Percentiles rank a stretch among this genome's conserved stretches.
These are phyloP conservation scores for Mylabris sibirica DNA, from an alignment of 2,888 invertebrate genomes.

Conservation along the genomic window DNA sequence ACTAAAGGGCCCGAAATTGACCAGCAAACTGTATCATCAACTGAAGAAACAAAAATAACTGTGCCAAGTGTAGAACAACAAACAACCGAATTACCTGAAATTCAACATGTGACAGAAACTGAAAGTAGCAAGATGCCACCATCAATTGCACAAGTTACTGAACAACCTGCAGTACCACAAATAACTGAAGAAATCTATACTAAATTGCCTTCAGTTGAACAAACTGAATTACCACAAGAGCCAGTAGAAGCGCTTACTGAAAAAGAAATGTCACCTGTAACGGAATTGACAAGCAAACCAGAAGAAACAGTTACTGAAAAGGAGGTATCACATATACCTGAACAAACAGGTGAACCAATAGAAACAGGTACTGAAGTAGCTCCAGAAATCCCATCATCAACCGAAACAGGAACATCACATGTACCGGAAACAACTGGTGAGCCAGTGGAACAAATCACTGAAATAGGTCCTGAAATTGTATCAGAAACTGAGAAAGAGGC, in stretches of 20 bases:
- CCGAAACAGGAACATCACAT: not conserved
- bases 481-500: not conserved
- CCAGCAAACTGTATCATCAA: conserved; percentile 1
- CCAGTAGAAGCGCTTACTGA: not conserved
- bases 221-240: conserved; percentile 24
- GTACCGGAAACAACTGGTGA: not conserved
- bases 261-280: not conserved
- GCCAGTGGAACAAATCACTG: not conserved
- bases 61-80: conserved; percentile 19
- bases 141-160: conserved; percentile 21
- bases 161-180: conserved; percentile 11
- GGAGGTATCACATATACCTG: conserved; percentile 8
- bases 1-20: conserved; percentile 45
- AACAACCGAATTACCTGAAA: conserved; percentile 21
- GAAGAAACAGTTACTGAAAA: conserved; percentile 15
- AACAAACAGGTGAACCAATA: conserved; percentile 23
- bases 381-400: not conserved
- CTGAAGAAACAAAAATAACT: conserved; percentile 16
- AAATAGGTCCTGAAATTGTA: not conserved
- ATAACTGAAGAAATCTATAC: conserved; percentile 18
- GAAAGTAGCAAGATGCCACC: conserved; percentile 28
- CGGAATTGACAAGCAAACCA: conserved; percentile 27
- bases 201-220: conserved; percentile 26
- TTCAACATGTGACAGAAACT: conserved; percentile 21
- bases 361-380: conserved; percentile 14